A percentile compares a stretch with the other conserved stretches of the same genome.
phyloP scores from a whole-genome alignment of 2,797 vertebrate genomes.

The Gymnoscopelus microlampas region DNA sequence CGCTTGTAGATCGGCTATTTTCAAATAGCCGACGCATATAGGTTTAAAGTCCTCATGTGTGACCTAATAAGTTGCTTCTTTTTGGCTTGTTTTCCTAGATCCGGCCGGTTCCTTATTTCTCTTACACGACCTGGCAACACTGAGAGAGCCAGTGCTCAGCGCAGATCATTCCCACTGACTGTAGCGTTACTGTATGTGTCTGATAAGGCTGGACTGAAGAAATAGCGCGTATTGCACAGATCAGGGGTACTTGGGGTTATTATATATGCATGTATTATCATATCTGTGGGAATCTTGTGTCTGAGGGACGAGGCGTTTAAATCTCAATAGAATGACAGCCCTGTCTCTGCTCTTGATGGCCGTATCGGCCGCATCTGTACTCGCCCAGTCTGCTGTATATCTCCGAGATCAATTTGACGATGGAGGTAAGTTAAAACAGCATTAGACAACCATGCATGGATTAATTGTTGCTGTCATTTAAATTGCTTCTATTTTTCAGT shows the following conservation, averaged over 20 bases:
- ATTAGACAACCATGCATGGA: background rate
- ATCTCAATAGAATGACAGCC: conserved; percentile 67
- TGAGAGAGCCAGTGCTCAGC: conserved; percentile 13
- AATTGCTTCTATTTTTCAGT: too few species aligned
- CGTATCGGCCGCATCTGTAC: conserved; percentile 70
- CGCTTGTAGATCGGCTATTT: too few species aligned
- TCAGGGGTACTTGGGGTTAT: conserved; percentile 6
- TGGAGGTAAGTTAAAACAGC: conserved; percentile 77
- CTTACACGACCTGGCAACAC: too few species aligned
- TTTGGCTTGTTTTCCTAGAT: too few species aligned
- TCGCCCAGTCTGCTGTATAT: conserved; percentile 80
- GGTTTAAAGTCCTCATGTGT: too few species aligned
- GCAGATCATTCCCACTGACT: conserved; percentile 16
- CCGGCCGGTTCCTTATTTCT: too few species aligned
- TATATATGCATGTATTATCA: conserved; percentile 28
- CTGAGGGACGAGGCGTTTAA: background rate
- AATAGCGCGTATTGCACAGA: background rate
- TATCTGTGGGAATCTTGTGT: background rate
- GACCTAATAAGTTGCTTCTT: too few species aligned
- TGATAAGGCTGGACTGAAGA: conserved; percentile 12
- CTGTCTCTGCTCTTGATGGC: conserved; percentile 75
- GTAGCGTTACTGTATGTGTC: conserved; percentile 36
- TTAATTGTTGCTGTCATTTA: background rate
- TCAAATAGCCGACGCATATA: too few species aligned
- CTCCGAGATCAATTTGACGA: conserved; percentile 89